Conservation (phyloP, 1,140 invertebrate genomes). For the Drosophila setifemur region DNA sequence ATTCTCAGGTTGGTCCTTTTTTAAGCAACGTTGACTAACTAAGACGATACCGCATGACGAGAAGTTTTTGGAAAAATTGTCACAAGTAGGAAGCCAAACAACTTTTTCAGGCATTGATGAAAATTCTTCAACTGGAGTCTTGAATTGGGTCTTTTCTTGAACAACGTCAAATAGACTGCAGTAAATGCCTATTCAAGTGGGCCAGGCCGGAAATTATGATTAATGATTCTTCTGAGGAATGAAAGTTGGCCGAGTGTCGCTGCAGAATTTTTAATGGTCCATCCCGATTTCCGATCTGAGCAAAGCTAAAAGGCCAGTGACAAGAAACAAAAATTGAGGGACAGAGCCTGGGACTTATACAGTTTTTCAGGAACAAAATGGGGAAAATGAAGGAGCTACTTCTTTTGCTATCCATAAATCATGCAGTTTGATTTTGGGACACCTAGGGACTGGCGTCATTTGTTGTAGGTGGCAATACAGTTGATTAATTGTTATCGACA, state of each 20-base stretch:
- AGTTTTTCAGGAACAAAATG: conserved; percentile 20
- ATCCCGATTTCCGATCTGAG: conserved; percentile 38
- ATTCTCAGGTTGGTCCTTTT: conserved; percentile 21
- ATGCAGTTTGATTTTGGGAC: conserved; percentile 67
- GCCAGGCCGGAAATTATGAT: conserved; percentile 61
- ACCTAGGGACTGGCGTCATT: conserved; percentile 33
- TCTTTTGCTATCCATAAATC: conserved; percentile 56
- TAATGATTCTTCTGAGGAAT: conserved; percentile 51
- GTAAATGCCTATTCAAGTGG: conserved; percentile 31
- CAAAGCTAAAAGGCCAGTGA: conserved; percentile 63
- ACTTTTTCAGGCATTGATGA: conserved; percentile 63
- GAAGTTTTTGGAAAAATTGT: conserved; percentile 48
- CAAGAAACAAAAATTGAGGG: conserved; percentile 41
- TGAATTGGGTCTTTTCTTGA: conserved; percentile 36
- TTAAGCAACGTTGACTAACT: conserved; percentile 56
- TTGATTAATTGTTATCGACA: conserved; percentile 60
- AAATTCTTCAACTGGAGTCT: conserved; percentile 57
- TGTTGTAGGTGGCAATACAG: conserved; percentile 53
- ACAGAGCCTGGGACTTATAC: conserved; percentile 29
- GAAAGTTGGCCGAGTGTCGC: conserved; percentile 54
- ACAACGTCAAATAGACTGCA: conserved; percentile 55
- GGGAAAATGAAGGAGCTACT: conserved; percentile 16
- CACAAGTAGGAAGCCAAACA: conserved; percentile 12
- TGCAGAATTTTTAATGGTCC: conserved; percentile 70
- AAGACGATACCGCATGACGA: conserved; percentile 51